Evolutionary conservation across 2,797 vertebrate genomes (phyloP).

Genomic region (Streptopelia turtur): DNA sequence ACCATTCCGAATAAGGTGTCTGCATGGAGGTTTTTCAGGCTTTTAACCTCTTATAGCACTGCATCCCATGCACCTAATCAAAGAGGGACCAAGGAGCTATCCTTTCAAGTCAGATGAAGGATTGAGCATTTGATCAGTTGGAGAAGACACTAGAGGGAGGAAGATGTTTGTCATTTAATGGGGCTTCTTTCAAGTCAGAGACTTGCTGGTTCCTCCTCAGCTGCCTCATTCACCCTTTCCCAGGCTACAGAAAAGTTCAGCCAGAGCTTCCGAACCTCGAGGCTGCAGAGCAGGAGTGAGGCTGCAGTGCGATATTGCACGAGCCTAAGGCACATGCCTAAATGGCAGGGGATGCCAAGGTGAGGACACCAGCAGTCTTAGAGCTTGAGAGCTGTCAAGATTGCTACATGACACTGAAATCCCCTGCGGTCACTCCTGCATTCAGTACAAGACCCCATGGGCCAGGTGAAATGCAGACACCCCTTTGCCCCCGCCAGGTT

Average conservation of each 20-base stretch:
- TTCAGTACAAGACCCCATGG: not conserved
- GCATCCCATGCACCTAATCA: not conserved
- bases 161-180: not conserved
- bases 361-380: not conserved
- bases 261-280: not conserved
- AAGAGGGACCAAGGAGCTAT: not conserved
- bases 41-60: not conserved
- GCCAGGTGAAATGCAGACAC: not conserved
- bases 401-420: not conserved
- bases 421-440: not conserved
- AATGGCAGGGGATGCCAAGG: not conserved
- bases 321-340: not conserved
- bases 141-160: not conserved
- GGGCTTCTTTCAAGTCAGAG: not conserved
- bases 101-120: not conserved
- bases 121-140: not conserved
- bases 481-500: not conserved
- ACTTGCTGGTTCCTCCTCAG: not conserved
- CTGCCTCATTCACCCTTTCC: not conserved
- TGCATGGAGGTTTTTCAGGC: not conserved
- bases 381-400: not conserved
- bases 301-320: rapidly evolving
- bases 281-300: not conserved
- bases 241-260: not conserved
- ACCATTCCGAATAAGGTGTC: not conserved